Evolutionary conservation across 2,113 vertebrate genomes (phyloP).

Genomic region (Argyrosomus japonicus): DNA sequence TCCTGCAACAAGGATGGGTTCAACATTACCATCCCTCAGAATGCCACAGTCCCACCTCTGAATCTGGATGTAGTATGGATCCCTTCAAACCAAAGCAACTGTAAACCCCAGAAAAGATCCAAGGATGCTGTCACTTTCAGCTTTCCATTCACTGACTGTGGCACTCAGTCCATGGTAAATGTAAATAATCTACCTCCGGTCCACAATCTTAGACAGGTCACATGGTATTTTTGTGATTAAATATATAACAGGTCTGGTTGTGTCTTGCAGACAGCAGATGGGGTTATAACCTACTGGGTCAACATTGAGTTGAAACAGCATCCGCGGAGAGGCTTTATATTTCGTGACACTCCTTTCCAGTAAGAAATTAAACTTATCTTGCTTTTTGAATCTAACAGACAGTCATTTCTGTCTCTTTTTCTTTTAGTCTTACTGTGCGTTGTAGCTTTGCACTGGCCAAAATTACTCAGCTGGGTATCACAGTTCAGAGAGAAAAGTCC

Average conservation of each 20-base stretch:
- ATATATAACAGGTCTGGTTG: not conserved
- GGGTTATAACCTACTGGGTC: constrained; percentile 65
- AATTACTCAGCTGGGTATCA: constrained; percentile 24
- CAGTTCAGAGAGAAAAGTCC: constrained; percentile 2
- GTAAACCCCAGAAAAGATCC: constrained; percentile 44
- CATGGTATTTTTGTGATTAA: not conserved
- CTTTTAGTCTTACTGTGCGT: constrained; percentile 52
- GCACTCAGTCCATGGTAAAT: constrained; percentile 54
- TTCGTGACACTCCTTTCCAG: constrained; percentile 56
- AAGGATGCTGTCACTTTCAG: constrained; percentile 45
- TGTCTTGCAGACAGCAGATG: constrained; percentile 47
- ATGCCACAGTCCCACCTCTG: constrained; percentile 56
- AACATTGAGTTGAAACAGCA: constrained; percentile 47
- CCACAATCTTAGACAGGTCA: not conserved
- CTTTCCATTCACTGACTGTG: constrained; percentile 65
- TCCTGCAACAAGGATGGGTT: constrained; percentile 65
- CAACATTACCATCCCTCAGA: constrained; percentile 54
- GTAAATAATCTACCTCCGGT: constrained; percentile 7
- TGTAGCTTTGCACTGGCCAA: constrained; percentile 62
- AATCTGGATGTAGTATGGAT: constrained; percentile 61
- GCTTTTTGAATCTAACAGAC: not conserved
- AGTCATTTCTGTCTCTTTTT: not conserved
- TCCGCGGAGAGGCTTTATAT: constrained; percentile 25
- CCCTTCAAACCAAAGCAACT: constrained; percentile 33
- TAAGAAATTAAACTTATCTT: constrained; percentile 13